Evolutionary conservation across 2,113 vertebrate genomes (phyloP).

Genomic region (Microcebus lehilahytsara): DNA sequence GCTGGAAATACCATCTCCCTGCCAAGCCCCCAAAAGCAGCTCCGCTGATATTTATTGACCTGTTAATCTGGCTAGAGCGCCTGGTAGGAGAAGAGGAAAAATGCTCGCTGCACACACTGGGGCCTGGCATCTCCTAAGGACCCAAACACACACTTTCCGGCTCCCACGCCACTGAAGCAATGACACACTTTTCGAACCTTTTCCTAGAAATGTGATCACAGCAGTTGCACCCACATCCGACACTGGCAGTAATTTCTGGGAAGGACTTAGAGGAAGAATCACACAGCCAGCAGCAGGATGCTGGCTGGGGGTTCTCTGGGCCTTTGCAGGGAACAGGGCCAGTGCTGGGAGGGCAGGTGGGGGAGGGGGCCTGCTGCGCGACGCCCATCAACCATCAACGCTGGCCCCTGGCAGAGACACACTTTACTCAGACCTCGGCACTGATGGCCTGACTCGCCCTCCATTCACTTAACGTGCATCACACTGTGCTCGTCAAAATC

Average conservation of each 20-base stretch:
- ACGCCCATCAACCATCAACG: background rate
- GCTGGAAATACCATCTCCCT: conserved; percentile 54
- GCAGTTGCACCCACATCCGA: background rate
- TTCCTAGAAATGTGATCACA: conserved; percentile 52
- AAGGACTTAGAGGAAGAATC: background rate
- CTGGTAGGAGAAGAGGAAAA: background rate
- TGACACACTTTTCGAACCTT: conserved; percentile 34
- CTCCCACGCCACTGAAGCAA: background rate
- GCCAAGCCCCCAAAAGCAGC: background rate
- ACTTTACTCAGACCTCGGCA: background rate
- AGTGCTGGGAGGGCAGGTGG: background rate
- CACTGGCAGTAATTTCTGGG: background rate
- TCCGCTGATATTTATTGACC: conserved; percentile 18
- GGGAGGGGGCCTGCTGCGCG: background rate
- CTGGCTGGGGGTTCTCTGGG: background rate
- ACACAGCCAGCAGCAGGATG: background rate
- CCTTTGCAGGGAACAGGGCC: background rate
- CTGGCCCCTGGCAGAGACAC: background rate
- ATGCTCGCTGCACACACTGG: rapidly evolving
- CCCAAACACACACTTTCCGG: background rate
- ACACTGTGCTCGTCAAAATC: background rate
- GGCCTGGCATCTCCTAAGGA: background rate
- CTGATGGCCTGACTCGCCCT: background rate
- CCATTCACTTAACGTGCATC: background rate
- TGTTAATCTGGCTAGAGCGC: conserved; percentile 15